A percentile compares a stretch with the other conserved stretches of the same genome.
phyloP scores from a whole-genome alignment of 2,888 invertebrate species.

The Ashinkailepas kermadecensis region DNA sequence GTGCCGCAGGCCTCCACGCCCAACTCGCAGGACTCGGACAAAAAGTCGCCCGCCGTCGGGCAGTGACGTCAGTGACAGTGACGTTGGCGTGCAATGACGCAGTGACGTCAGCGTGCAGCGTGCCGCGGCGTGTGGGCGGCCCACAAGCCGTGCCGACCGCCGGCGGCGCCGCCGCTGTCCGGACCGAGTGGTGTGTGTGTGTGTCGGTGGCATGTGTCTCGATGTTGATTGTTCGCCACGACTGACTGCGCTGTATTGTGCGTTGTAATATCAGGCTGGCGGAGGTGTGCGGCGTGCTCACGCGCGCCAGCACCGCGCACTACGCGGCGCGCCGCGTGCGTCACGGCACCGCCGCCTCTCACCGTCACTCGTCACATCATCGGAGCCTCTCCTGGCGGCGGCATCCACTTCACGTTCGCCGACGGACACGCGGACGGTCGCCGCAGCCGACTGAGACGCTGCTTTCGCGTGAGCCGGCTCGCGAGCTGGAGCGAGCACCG shows the following conservation, averaged over 20 bases:
- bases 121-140: too few relatives aligned
- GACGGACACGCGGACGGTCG: too few relatives aligned
- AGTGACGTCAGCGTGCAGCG: too few relatives aligned
- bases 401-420: too few relatives aligned
- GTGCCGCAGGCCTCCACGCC: slow-evolving; percentile 17
- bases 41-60: slow-evolving; percentile 3
- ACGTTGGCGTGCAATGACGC: too few relatives aligned
- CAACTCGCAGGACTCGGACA: slow-evolving; percentile 17
- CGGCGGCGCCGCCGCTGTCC: too few relatives aligned
- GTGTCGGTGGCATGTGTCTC: background rate
- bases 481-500: background rate
- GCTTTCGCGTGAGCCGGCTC: background rate
- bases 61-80: background rate
- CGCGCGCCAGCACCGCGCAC: too few relatives aligned
- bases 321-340: background rate
- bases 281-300: too few relatives aligned
- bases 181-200: too few relatives aligned
- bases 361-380: background rate
- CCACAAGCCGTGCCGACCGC: too few relatives aligned
- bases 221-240: background rate
- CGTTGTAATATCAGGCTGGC: background rate
- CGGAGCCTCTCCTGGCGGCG: background rate
- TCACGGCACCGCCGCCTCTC: background rate
- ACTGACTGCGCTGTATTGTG: background rate
- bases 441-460: too few relatives aligned